A percentile compares a stretch with the other conserved stretches of the same genome.
Conservation (phyloP, 2,113 vertebrate genomes). For the Mungos mungo region DNA sequence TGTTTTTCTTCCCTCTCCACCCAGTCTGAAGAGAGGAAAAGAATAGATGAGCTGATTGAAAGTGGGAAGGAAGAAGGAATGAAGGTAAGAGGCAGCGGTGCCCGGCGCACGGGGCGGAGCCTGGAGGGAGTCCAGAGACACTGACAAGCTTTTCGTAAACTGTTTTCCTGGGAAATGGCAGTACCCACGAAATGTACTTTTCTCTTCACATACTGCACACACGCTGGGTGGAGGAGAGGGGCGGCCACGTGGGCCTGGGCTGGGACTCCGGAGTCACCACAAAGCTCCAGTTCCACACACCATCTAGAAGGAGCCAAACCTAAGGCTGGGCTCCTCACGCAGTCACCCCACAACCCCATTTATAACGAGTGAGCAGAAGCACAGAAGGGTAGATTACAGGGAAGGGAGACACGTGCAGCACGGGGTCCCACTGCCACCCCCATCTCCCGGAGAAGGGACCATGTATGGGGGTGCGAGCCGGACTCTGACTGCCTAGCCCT, state of each 20-base stretch:
- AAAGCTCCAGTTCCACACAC: neutral
- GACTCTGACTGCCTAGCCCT: fast-evolving
- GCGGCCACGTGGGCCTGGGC: neutral
- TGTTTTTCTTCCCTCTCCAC: slow-evolving; percentile 53
- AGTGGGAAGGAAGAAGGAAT: slow-evolving; percentile 93
- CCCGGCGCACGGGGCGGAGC: fast-evolving
- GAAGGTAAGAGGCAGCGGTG: slow-evolving; percentile 86
- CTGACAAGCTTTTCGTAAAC: neutral
- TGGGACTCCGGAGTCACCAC: neutral
- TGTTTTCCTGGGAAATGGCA: neutral
- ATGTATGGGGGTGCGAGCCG: neutral
- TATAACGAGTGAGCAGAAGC: neutral
- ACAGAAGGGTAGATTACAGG: neutral
- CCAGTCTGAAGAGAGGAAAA: slow-evolving; percentile 92
- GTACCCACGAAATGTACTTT: neutral
- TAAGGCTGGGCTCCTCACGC: neutral
- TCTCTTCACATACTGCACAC: neutral
- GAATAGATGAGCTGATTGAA: slow-evolving; percentile 92
- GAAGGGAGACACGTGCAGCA: neutral
- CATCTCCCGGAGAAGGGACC: neutral
- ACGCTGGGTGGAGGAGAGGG: neutral
- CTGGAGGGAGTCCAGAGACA: neutral
- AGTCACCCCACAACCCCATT: neutral
- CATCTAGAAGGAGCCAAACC: fast-evolving
- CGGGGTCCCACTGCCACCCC: neutral